Evolutionary conservation across 2,888 invertebrate species (phyloP).

Genomic region (Leptura quadrifasciata): DNA sequence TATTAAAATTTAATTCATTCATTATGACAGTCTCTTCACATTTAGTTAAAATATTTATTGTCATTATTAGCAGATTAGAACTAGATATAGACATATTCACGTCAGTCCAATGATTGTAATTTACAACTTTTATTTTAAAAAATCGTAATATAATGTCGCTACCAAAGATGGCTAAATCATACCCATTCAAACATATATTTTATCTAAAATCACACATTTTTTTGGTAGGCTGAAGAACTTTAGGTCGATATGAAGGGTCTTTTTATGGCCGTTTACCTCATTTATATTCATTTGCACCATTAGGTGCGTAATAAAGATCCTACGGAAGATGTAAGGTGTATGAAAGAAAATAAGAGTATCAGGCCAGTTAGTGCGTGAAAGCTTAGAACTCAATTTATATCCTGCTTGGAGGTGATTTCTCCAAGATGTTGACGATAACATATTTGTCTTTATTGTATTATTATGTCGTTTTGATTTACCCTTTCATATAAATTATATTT

Average conservation of each 20-base stretch:
- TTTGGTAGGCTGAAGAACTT: constrained; percentile 2
- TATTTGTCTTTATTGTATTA: background rate
- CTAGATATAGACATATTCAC: too few species aligned
- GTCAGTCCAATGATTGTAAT: too few species aligned
- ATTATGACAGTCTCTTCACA: too few species aligned
- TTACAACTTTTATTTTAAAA: too few species aligned
- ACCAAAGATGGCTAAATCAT: background rate
- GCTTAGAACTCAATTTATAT: constrained; percentile 26
- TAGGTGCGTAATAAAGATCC: constrained; percentile 10
- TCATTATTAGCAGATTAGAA: too few species aligned
- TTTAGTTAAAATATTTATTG: too few species aligned
- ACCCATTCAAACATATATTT: constrained; percentile 6
- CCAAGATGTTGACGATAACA: constrained; percentile 12
- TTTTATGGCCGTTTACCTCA: constrained; percentile 7
- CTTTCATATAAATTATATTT: too few species aligned
- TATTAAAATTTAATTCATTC: too few species aligned
- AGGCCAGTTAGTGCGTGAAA: constrained; percentile 5
- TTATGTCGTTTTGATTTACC: background rate
- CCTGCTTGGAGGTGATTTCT: constrained; percentile 1
- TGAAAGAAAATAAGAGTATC: constrained; percentile 3
- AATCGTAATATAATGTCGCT: background rate
- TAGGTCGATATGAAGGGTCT: constrained; percentile 4
- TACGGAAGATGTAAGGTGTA: background rate
- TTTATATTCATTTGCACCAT: constrained; percentile 8
- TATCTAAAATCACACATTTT: constrained; percentile 2